Percentiles rank a stretch among this genome's conserved stretches.
Conservation (phyloP, 2,113 vertebrate species). For the Scolopax mira region DNA sequence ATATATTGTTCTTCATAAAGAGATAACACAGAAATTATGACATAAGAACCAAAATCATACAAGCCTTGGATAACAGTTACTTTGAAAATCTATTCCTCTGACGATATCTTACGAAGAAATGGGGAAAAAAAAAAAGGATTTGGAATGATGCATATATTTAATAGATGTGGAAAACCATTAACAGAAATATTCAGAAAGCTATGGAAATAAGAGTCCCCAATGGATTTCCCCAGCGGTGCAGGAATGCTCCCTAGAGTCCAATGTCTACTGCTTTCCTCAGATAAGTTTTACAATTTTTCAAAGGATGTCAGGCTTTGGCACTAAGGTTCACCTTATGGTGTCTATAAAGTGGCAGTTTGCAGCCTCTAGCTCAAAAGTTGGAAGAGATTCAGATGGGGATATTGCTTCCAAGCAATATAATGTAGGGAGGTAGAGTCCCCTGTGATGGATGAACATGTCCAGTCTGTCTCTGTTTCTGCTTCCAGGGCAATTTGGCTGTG, state of each 20-base stretch:
- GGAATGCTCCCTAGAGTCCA: background rate
- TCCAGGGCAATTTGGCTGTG: background rate
- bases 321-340: background rate
- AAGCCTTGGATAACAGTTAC: background rate
- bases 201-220: background rate
- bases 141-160: background rate
- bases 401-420: background rate
- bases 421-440: background rate
- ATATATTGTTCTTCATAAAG: background rate
- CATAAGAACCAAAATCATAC: background rate
- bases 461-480: background rate
- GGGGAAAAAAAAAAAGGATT: rapidly evolving
- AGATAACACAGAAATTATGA: background rate
- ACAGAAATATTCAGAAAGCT: background rate
- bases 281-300: background rate
- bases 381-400: background rate
- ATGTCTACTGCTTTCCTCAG: background rate
- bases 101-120: background rate
- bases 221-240: background rate
- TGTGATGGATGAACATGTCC: rapidly evolving
- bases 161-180: background rate
- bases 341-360: background rate
- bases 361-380: background rate
- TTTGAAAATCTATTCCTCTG: background rate
- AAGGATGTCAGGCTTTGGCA: background rate